These are phyloP conservation scores for Phymanthus crucifer DNA, from an alignment of 92 coral and sea anemone species.

Conservation along the genomic window DNA sequence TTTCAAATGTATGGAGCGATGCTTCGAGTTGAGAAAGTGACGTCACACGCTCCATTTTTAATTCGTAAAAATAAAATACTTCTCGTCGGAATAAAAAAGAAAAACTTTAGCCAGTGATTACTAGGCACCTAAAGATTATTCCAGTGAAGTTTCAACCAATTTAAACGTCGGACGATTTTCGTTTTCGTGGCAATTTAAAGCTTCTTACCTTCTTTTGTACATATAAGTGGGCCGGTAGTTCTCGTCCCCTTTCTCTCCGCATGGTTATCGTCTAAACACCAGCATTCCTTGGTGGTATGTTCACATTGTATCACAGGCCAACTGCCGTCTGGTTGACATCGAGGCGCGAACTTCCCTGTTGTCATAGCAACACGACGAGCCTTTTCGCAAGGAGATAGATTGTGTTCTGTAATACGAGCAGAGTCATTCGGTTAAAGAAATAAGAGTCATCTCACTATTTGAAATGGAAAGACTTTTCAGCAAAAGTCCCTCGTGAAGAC, in stretches of 20 bases:
- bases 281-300: conserved; percentile 58
- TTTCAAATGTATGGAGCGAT: too few species aligned
- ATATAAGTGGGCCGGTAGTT: conserved; percentile 39
- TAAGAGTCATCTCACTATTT: neutral
- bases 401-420: conserved; percentile 24
- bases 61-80: too few species aligned
- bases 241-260: conserved; percentile 61
- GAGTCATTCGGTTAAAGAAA: neutral
- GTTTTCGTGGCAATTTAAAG: too few species aligned
- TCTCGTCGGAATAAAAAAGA: too few species aligned
- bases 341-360: conserved; percentile 47
- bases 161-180: too few species aligned
- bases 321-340: conserved; percentile 84
- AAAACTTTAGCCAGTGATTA: too few species aligned
- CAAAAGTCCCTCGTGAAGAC: too few species aligned
- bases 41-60: too few species aligned
- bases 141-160: too few species aligned
- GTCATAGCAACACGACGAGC: conserved; percentile 46
- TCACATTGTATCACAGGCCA: conserved; percentile 87
- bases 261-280: conserved; percentile 78
- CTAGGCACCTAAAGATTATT: too few species aligned
- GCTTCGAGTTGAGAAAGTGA: too few species aligned
- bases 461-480: too few species aligned
- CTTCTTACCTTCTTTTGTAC: conserved; percentile 36
- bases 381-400: conserved; percentile 62